phyloP scores from a whole-genome alignment of 2,797 vertebrate species.

The Helicolenus hilgendorfi region DNA sequence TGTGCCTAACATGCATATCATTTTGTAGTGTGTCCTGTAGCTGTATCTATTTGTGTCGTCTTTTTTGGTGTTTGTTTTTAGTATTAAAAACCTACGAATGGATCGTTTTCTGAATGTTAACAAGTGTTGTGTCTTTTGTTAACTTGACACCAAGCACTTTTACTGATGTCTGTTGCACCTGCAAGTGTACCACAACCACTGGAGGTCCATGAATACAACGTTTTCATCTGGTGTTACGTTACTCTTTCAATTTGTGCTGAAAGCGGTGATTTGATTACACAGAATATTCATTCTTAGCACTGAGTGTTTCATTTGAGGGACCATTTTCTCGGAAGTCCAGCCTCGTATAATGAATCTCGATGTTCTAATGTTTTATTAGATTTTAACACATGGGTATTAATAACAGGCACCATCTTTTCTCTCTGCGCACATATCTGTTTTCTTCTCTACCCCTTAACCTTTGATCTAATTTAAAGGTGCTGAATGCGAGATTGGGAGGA shows the following conservation, averaged over 20 bases:
- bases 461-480: too few species aligned
- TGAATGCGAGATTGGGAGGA: too few species aligned
- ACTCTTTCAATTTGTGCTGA: background rate
- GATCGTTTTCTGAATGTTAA: background rate
- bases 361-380: too few species aligned
- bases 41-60: background rate
- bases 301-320: too few species aligned
- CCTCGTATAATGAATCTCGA: too few species aligned
- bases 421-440: too few species aligned
- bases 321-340: too few species aligned
- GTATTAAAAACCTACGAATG: slow-evolving; percentile 3
- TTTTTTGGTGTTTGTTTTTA: background rate
- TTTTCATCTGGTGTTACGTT: background rate
- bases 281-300: background rate
- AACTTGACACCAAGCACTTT: background rate
- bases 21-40: background rate
- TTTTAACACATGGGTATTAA: too few species aligned
- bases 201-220: background rate
- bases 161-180: too few species aligned
- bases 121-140: background rate
- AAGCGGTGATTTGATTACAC: background rate
- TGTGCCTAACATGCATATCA: background rate
- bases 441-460: too few species aligned
- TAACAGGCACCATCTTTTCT: too few species aligned
- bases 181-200: background rate